phyloP scores from a whole-genome alignment of 2,888 invertebrate genomes.

The Melanophora roralis region DNA sequence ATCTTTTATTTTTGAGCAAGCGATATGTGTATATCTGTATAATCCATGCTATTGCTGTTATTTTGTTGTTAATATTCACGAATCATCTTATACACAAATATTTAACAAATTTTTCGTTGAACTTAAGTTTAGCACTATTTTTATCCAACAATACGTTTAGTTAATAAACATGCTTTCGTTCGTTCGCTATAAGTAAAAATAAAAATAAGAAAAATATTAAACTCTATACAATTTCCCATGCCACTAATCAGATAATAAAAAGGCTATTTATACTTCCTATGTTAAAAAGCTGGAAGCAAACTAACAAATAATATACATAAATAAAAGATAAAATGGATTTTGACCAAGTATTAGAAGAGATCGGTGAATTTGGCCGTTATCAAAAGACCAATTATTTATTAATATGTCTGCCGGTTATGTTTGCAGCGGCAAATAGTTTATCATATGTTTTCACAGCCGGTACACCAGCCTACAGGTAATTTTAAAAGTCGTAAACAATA shows the following conservation, averaged over 20 bases:
- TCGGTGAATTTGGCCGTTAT: constrained; percentile 81
- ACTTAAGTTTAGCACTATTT: constrained; percentile 1
- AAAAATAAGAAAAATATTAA: background rate
- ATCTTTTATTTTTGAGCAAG: no score
- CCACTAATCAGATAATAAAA: constrained; percentile 4
- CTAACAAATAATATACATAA: background rate
- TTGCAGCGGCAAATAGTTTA: constrained; percentile 81
- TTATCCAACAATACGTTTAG: constrained; percentile 1
- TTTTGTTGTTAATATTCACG: constrained; percentile 16
- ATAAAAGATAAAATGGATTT: constrained; percentile 79
- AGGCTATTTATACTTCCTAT: no score
- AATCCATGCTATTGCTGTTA: background rate
- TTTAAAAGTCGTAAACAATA: background rate
- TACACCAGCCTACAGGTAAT: constrained; percentile 79
- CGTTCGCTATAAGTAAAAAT: background rate
- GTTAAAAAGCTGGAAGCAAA: no score
- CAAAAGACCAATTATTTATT: constrained; percentile 80
- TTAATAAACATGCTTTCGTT: background rate
- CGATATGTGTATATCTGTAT: background rate
- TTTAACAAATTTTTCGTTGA: constrained; percentile 23
- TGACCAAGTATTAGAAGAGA: constrained; percentile 80
- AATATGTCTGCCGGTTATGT: constrained; percentile 80
- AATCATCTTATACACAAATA: constrained; percentile 25
- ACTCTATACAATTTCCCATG: background rate
- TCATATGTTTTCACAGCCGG: constrained; percentile 82